Base-by-base conservation (phyloP, 2,113 vertebrate genomes). In the Fregetta grallaria region DNA sequence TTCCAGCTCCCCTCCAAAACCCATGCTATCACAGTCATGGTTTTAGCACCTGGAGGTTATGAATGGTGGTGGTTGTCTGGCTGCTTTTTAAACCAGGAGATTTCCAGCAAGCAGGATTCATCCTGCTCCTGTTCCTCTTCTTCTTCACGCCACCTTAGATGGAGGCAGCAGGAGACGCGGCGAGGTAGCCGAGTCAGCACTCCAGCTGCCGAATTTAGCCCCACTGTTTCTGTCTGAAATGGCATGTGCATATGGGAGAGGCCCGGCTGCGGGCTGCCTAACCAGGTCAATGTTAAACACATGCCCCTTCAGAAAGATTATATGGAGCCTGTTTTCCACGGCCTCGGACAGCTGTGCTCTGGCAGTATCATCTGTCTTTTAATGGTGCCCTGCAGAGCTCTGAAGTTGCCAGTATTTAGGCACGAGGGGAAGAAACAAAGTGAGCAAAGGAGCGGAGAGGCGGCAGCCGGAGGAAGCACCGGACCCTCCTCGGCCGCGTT, bases 261-360 rank as follows among this genome's bases (percentile, higher is more conserved):
- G 74, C 65, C 34, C 9, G 66, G 80, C 55, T 38, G 58, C 1
- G 15, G 86, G 52, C 90, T 93, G 76, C 42, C 66, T 16, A 44
- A 30, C 38, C 86, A 52, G 78, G 86, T 32, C 92, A 73, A 10
- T 26, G 74, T 17, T 78, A 55, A 96, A 62, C 88, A 89, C 86
- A 62, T 86, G 61, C 34, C 73, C 82, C 82, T 83, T 70, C 68
- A 50, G 87, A 79, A 62, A 59, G 78, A 76, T 61, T 61, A 58
- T 65, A 44, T 34, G 82, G 86, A 85, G 62, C 62, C 45, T 84
- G 77, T 84, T 96, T 68, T 91, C 83, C 88, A 47, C 6, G 26
- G 94, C 89, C 65, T 32, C 3, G 4, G 90, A 73, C 92, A 95
- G 94, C 96, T 96, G 96, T 74, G 87, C 58, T 87, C 82, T 27